Base-by-base conservation (phyloP, 2,113 vertebrate species). In the Gopherus evgoodei region DNA sequence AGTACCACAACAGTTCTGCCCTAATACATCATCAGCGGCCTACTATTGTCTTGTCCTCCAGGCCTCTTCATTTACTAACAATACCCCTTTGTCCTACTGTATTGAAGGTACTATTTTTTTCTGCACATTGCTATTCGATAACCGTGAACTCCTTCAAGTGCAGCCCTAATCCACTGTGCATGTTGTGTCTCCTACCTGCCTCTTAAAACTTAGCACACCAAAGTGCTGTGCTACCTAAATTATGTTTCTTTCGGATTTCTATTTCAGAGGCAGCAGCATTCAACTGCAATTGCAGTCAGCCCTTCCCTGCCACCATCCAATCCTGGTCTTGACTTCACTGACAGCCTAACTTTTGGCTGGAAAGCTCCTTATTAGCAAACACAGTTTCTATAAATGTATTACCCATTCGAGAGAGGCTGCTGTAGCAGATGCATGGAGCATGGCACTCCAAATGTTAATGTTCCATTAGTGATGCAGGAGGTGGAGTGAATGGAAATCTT, bases 1-100 rank as follows among this genome's bases (percentile, higher is more conserved):
- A 98, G 98, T 98, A 98, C 98, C 97, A 91, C 97, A 95, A 96
- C 95, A 98, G 97, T 96, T 96, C 96, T 97, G 96, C 97, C 93
- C 89, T 91, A 96, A 97, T 76, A 91, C 29, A 95, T 85, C 83
- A 94, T 93, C 91, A 82, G 90, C 0, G 90, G 97, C 98, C 97
- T 96, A 84, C 96, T 95, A 94, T 93, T 97, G 96, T 95, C 97
- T 98, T 93, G 93, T 97, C 96, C 94, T 96, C 94, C 97, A 84
- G 93, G 92, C 95, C 87, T 85, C 80, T 69, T 93, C 95, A 89
- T 92, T 95, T 78, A 84, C 96, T 97, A 93, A 97, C 96, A 96
- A 95, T 38, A 93, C 89, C 94, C 94, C 96, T 97, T 95, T 97
- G 95, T 96, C 95, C 96, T 96, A 86, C 94, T 65, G 88, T 93